Evolutionary conservation across 2,113 vertebrate genomes (phyloP), one percentile per base, ranked within the genome.

Genomic region (Bufo bufo): DNA sequence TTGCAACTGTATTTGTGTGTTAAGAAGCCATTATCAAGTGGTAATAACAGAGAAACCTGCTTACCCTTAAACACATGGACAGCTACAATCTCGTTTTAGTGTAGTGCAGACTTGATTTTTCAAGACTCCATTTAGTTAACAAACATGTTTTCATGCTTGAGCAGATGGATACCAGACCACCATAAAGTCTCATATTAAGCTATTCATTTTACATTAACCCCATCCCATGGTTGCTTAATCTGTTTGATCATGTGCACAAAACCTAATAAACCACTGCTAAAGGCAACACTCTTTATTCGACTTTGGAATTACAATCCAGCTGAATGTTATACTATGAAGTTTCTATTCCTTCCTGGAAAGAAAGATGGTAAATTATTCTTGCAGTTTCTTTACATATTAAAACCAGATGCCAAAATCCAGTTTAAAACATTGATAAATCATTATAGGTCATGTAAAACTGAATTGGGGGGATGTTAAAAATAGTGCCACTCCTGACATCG

Each of bases 231-330:
- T 82, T 81, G 66, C 79, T 81, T 87, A 82, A 82, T 87, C 86
- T 75, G 79, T 87, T 87, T 87, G 79, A 87, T 87, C 86, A 75
- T 87, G 65, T 82, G 86, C n/a, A 75, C 79, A 75, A 87, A 87
- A 87, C 52, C 86, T 87, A 82, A 82, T 87, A 87, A 87, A 87
- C 79, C 19, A 82, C 75, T 82, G 86, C 86, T 87, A 78, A 61
- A 75, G 79, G 79, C 86, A 82, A 87, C 71, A 47, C 86, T 75
- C 56, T 82, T 87, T 82, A 87, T 87, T 66, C 43, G 66, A 63
- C 78, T 11, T 47, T 71, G 45, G 79, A 82, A 87, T 82, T 49
- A 82, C 12, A 58, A 47, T 82, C 45, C 79, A 87, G 79, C 74
- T 82, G 79, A 74, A 75, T 63, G 71, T 82, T 82, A 52, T 82